Evolutionary conservation across 1,140 invertebrate genomes (phyloP).

Genomic region (Yoshiicerus persimilis): DNA sequence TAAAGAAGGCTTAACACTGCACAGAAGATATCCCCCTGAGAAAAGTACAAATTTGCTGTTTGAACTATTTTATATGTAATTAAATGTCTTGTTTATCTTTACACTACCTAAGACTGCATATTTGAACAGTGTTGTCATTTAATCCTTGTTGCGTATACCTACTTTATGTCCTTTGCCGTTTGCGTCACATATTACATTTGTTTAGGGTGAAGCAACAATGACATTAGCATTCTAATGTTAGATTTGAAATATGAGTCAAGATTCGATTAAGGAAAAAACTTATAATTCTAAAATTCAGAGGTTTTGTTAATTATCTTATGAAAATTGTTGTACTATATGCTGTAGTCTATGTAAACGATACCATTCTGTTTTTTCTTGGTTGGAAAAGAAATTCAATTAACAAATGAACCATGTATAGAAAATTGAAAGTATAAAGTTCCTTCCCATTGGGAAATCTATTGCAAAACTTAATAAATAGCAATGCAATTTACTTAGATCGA

Average conservation of each 20-base stretch:
- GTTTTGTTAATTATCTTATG: too few species aligned
- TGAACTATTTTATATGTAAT: neutral
- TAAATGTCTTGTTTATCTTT: neutral
- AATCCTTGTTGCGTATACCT: neutral
- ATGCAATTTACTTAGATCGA: too few species aligned
- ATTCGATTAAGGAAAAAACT: too few species aligned
- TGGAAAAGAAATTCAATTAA: too few species aligned
- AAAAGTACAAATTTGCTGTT: neutral
- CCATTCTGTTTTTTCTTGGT: too few species aligned
- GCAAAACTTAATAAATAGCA: too few species aligned
- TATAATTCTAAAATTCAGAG: too few species aligned
- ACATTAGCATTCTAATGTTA: neutral
- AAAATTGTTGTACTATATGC: too few species aligned
- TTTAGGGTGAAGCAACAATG: neutral
- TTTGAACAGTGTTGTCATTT: neutral
- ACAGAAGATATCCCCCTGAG: neutral
- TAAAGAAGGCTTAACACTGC: neutral
- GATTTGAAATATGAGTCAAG: neutral
- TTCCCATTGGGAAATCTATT: too few species aligned
- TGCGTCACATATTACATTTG: neutral
- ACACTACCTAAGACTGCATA: neutral
- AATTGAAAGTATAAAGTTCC: too few species aligned
- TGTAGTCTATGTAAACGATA: too few species aligned
- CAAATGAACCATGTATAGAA: too few species aligned
- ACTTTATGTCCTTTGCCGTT: neutral